Conservation (phyloP, 1,140 invertebrate species). For the Euwallacea fornicatus region DNA sequence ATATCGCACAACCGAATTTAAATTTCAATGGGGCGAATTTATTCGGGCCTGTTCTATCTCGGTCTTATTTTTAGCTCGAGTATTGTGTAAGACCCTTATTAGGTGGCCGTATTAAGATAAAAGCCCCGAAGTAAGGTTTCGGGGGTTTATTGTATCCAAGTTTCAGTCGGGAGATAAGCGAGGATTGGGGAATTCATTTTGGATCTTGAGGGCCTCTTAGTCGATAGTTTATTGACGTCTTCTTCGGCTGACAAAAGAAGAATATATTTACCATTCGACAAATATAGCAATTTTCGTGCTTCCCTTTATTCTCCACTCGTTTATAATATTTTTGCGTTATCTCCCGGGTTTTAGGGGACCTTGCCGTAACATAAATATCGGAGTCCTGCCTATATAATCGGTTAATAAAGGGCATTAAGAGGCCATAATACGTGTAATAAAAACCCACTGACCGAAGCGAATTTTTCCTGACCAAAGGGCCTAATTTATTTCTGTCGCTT, state of each 20-base stretch:
- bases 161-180: background rate
- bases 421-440: slow-evolving; percentile 29
- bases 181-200: background rate
- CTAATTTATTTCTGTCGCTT: slow-evolving; percentile 20
- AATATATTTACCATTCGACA: no score
- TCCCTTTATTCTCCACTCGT: slow-evolving; percentile 19
- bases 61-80: slow-evolving; percentile 31
- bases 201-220: no score
- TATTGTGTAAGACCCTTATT: slow-evolving; percentile 29
- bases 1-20: slow-evolving; percentile 38
- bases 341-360: background rate
- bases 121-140: slow-evolving; percentile 23
- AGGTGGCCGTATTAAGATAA: slow-evolving; percentile 28
- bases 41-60: slow-evolving; percentile 36
- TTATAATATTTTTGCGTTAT: slow-evolving; percentile 29
- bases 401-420: slow-evolving; percentile 33
- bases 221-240: no score
- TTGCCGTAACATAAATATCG: slow-evolving; percentile 24
- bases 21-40: slow-evolving; percentile 36
- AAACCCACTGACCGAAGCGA: slow-evolving; percentile 25
- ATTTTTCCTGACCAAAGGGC: slow-evolving; percentile 28
- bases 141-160: no score
- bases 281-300: background rate
- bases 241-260: no score
- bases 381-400: slow-evolving; percentile 28